Evolutionary conservation across 37 sponge, comb jelly and placozoan species (phyloP).

Genomic region (Bolinopsis microptera): DNA sequence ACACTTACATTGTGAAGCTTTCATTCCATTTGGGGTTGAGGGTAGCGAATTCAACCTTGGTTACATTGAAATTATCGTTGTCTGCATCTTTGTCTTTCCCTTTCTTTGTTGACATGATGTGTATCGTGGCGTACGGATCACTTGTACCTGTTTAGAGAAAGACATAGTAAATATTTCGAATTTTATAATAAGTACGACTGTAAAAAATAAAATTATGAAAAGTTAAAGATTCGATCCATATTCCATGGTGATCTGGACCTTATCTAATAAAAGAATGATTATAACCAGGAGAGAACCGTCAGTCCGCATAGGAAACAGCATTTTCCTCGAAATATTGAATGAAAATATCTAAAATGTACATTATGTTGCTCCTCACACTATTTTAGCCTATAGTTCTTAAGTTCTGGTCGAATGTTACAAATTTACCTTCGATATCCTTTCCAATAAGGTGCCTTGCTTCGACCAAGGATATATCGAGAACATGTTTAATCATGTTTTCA

Average conservation of each 20-base stretch:
- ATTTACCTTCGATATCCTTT: constrained; percentile 53
- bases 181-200: no score
- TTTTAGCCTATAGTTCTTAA: neutral
- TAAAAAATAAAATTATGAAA: no score
- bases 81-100: neutral
- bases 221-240: no score
- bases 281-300: no score
- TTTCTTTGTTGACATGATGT: constrained; percentile 35
- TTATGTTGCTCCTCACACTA: no score
- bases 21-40: constrained; percentile 66
- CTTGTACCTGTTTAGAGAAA: constrained; percentile 49
- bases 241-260: no score
- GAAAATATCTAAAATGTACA: no score
- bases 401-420: neutral
- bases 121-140: constrained; percentile 42
- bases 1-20: constrained; percentile 53
- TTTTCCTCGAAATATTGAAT: no score
- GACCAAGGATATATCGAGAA: neutral
- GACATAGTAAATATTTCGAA: no score
- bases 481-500: constrained; percentile 48
- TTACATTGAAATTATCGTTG: neutral
- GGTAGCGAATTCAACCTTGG: constrained; percentile 43
- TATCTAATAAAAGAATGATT: no score
- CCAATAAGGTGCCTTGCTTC: constrained; percentile 18
- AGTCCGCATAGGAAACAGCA: no score